phyloP scores from a whole-genome alignment of 2,797 vertebrate species.

The Limnodromus scolopaceus region DNA sequence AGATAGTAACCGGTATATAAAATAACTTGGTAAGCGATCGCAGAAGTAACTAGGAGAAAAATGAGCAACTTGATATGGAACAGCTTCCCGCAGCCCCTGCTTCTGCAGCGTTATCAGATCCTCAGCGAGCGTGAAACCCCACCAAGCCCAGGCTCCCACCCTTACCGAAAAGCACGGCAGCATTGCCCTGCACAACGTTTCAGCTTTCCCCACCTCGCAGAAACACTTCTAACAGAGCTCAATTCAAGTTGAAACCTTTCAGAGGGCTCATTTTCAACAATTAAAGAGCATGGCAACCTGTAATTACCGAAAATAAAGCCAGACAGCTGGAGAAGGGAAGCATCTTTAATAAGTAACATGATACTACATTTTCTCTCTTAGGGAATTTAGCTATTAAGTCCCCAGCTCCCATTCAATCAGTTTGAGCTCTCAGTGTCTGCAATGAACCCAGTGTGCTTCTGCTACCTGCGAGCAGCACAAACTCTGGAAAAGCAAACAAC shows the following conservation, averaged over 20 bases:
- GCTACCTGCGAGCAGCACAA: not conserved
- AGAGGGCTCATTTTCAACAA: constrained; percentile 2
- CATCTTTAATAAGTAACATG: constrained; percentile 16
- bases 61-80: not conserved
- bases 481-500: not conserved
- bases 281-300: constrained; percentile 53
- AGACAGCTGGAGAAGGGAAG: constrained; percentile 2
- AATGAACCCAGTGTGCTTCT: not conserved
- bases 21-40: not conserved
- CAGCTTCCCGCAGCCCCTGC: not conserved
- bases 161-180: not conserved
- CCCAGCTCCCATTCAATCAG: not conserved
- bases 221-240: constrained; percentile 12
- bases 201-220: not conserved
- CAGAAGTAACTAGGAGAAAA: not conserved
- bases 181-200: not conserved
- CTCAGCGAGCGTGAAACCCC: rapidly evolving
- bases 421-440: not conserved
- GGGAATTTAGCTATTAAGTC: not conserved
- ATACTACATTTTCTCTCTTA: not conserved
- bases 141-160: not conserved
- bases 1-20: constrained; percentile 19
- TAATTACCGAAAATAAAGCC: constrained; percentile 49
- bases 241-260: constrained; percentile 34
- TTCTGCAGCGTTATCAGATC: not conserved